Base-by-base conservation (phyloP, 2,888 invertebrate genomes). In the Scaptomyza parva region DNA sequence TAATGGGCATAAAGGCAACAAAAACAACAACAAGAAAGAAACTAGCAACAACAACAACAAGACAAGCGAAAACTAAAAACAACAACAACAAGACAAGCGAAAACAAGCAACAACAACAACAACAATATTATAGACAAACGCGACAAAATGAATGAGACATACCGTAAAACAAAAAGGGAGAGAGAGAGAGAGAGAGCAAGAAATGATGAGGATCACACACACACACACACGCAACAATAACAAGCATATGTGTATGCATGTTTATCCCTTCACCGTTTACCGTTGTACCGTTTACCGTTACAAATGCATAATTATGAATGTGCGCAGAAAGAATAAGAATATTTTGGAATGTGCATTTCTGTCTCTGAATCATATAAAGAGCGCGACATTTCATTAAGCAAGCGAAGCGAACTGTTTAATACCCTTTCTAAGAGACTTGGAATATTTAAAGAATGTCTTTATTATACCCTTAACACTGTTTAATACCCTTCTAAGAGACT, bases 1-100 rank as follows among this genome's bases (percentile, higher is more conserved):
- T 55, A 74, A 76, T 70, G 65, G 71, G 61, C 76, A 74, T n/a
- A n/a, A n/a, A 74, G 71, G 73, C n/a, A n/a, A 76, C 73, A 70
- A 69, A 17, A 47, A 30, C 17, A 30, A 30, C 17, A 4, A 37
- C 17, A 17, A 3, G 51, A 37, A n/a, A n/a, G n/a, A n/a, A n/a
- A n/a, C n/a, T n/a, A n/a, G 73, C 73, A 70, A 69, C 18, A 47
- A 30, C 17, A 30, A 30, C 17, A 4, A 37, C 17, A 17, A 3
- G 51, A 37, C 52, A 37, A 63, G 48, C 58, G 11, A 22, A 18
- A 18, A 47, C 37, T 24, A 43, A 11, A 54, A 61, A 44, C 41
- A 59, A 54, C 39, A 44, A 24, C 40, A 37, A 35, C 17, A 17
- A 3, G 51, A 37, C 52, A 37, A 63, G 48, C 58, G 11, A 22